A percentile compares a stretch with the other conserved stretches of the same genome.
Conservation (phyloP, 2,797 vertebrate genomes). For the Tachyglossus aculeatus region DNA sequence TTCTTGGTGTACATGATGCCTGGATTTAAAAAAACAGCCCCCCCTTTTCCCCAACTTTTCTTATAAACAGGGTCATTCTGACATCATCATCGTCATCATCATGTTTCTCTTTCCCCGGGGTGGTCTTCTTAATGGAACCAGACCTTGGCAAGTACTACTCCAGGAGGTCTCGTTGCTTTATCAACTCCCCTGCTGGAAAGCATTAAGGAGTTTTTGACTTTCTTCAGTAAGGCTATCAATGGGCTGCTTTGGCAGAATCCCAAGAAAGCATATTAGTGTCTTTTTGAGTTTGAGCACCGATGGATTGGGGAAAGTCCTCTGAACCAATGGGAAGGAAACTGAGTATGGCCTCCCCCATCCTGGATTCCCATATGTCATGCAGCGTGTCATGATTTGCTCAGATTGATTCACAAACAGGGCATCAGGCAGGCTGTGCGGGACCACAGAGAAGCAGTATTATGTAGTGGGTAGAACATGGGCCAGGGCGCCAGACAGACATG, state of each 20-base stretch:
- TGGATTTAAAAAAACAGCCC: too few species aligned
- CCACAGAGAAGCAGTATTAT: too few species aligned
- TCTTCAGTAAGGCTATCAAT: conserved; percentile 44
- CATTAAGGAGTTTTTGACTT: conserved; percentile 47
- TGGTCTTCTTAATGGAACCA: neutral
- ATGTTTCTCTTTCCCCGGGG: neutral
- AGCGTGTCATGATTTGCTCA: too few species aligned
- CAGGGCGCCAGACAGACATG: too few species aligned
- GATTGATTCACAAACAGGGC: too few species aligned
- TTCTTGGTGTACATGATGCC: too few species aligned
- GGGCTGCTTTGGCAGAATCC: conserved; percentile 32
- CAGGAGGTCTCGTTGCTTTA: conserved; percentile 28
- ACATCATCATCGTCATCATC: conserved; percentile 9
- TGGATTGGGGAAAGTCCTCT: neutral
- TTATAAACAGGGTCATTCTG: neutral
- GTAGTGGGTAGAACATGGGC: too few species aligned
- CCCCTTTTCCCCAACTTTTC: neutral
- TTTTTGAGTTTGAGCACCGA: conserved; percentile 14
- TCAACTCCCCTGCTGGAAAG: conserved; percentile 28
- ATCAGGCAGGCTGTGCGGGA: too few species aligned
- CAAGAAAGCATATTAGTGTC: neutral
- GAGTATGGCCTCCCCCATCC: too few species aligned
- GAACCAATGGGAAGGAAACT: conserved; percentile 16
- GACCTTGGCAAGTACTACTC: conserved; percentile 23
- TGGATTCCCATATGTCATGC: too few species aligned